A percentile compares a stretch with the other conserved stretches of the same genome.
phyloP scores from a whole-genome alignment of 2,888 invertebrate genomes.

The Xanthia icteritia region DNA sequence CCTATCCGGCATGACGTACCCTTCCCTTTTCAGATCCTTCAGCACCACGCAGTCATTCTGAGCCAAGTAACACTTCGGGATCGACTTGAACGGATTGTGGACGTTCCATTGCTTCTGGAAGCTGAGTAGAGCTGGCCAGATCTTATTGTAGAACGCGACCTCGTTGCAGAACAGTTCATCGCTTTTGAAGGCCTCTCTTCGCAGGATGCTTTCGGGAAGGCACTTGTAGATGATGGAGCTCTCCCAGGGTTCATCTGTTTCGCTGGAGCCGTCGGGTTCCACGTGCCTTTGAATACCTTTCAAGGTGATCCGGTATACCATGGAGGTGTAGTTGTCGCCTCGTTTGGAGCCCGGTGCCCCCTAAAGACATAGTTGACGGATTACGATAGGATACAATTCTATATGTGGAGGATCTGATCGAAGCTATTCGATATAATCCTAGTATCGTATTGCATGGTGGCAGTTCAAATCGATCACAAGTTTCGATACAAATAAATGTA shows the following conservation, averaged over 20 bases:
- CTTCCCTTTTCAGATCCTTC: conserved; percentile 91
- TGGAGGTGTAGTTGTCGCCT: conserved; percentile 94
- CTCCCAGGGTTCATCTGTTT: conserved; percentile 90
- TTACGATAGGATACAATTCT: not conserved
- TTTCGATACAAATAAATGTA: not conserved
- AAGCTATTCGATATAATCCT: not conserved
- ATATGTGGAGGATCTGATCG: not conserved
- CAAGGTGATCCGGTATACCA: conserved; percentile 92
- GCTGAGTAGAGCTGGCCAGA: conserved; percentile 91
- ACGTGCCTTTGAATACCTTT: conserved; percentile 86
- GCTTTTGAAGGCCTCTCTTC: conserved; percentile 93
- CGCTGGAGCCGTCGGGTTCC: conserved; percentile 76
- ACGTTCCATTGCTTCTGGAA: conserved; percentile 89
- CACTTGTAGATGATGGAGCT: conserved; percentile 93
- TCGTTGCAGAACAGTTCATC: conserved; percentile 93
- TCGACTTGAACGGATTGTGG: conserved; percentile 87
- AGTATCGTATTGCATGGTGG: not conserved
- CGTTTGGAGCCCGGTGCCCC: conserved; percentile 93
- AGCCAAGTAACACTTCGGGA: conserved; percentile 91
- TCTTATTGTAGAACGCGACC: conserved; percentile 93
- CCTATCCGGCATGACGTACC: conserved; percentile 92
- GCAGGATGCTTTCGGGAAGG: conserved; percentile 91
- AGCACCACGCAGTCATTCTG: conserved; percentile 90
- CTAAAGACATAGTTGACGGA: conserved; percentile 73
- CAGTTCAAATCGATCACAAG: not conserved